Evolutionary conservation across 2,113 vertebrate species (phyloP), one percentile per base, ranked within the genome.

Genomic region (Brachyhypopomus occidentalis): DNA sequence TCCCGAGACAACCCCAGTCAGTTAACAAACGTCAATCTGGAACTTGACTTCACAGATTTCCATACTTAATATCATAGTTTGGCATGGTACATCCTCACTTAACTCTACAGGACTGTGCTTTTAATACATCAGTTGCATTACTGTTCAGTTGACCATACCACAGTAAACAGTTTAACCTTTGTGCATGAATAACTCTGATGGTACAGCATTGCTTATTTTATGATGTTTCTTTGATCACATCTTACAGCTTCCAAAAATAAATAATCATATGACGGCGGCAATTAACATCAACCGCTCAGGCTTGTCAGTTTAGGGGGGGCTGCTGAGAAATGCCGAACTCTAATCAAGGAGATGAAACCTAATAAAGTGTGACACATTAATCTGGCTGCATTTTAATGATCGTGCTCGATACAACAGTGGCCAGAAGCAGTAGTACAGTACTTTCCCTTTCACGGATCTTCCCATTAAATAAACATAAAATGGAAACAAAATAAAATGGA

Each of bases 381-480:
- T 80, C 63, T 84, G 41, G 72, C 73, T 77, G 41, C 74, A 79
- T 84, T 80, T 78, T 82, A 79, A 75, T 86, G 63, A 84, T 72
- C 48, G 67, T 76, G 72, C 59, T 58, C 12, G 45, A 76, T 38
- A 79, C 75, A 79, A 82, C 76, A 77, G 71, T 45, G 71, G 30
- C 34, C 19, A 56, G 71, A 23, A 41, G 14, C 60, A 11, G 67
- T 27, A 74, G 52, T 56, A n/a, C 27, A n/a, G 66, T 55, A 71
- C 25, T 74, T 79, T 69, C 80, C 30, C 20, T 55, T 79, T 80
- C 41, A 84, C 70, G 79, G 73, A 79, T 45, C 36, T 82, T 79
- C 76, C 59, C 79, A 86, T 80, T 84, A 72, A 82, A 84, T 75
- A 48, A 82, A 72, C 79, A 69, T 79, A 72, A 71, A 78, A 64